Evolutionary conservation across 2,888 invertebrate species (phyloP), one percentile per base, ranked within the genome.

Genomic region (Acronicta aceris): DNA sequence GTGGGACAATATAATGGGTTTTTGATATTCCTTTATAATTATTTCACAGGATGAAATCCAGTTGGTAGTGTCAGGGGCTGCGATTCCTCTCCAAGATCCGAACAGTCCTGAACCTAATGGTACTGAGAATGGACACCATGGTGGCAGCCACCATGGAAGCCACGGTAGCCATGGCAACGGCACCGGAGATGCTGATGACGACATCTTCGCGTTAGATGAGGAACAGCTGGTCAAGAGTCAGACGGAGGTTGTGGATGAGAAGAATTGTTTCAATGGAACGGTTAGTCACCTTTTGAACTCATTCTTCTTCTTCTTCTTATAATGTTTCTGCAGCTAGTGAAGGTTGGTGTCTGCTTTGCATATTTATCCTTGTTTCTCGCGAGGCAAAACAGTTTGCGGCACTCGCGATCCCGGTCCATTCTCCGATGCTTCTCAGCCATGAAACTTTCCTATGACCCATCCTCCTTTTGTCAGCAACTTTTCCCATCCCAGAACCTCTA

Each of bases 201-300:
- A 98, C 84, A 98, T 98, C 87, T 98, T 98, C 86, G 96, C 96
- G 16, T 91, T 98, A 76, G 98, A 98, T 73, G 98, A 98, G 78
- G 97, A 97, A 81, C 96, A 96, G 71, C 82, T 87, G 0, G 78
- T 78, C 2, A 90, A 83, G 60, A 43, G 67, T 17, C 33, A 58
- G 41, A 16, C 69, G 10, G 47, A 87, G 17, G 59, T 74, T 0
- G 65, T 73, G 0, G 91, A 92, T 0, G 90, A 92, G 2, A 91
- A 87, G 55, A 62, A 45, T 0, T 72, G 57, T 27, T 51, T 71
- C 6, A 84, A 65, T 76, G 87, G 85, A 60, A 87, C 84, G 80
- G 91, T 89, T 13, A 58, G 73, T 42, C 1, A 16, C 17, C 42
- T 33, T 13, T 16, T n/a, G 21, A 40, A 13, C 5, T 36, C 33